These are phyloP conservation scores for Python bivittatus DNA, from an alignment of 2,113 vertebrate species.

Conservation along the genomic window DNA sequence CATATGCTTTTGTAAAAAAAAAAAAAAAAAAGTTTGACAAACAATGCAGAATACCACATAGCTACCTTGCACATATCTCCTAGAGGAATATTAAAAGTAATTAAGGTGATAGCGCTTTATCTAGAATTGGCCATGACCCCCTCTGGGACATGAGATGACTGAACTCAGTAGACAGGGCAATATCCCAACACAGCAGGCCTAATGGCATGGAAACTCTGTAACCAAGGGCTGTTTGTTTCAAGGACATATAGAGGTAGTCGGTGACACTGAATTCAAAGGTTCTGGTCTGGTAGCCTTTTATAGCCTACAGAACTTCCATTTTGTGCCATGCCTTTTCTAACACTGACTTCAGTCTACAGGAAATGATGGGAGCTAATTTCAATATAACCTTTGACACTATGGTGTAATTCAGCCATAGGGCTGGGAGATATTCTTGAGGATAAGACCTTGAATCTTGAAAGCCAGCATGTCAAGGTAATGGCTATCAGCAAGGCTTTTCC, in stretches of 20 bases:
- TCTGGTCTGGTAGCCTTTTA: not conserved
- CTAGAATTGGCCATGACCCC: not conserved
- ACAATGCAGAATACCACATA: not conserved
- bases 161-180: not conserved
- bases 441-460: not conserved
- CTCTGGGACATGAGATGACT: not conserved
- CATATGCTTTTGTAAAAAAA: not conserved
- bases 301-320: not conserved
- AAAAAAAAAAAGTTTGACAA: not conserved
- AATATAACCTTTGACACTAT: not conserved
- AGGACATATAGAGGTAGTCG: not conserved
- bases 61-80: not conserved
- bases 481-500: not conserved
- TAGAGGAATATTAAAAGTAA: not conserved
- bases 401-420: not conserved
- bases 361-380: not conserved
- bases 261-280: not conserved
- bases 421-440: not conserved
- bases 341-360: not conserved
- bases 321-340: not conserved
- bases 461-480: not conserved
- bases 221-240: not conserved
- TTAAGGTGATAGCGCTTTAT: not conserved
- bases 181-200: not conserved
- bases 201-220: not conserved